Evolutionary conservation across 2,888 invertebrate species (phyloP).

Genomic region (Ptilodon capucinus): DNA sequence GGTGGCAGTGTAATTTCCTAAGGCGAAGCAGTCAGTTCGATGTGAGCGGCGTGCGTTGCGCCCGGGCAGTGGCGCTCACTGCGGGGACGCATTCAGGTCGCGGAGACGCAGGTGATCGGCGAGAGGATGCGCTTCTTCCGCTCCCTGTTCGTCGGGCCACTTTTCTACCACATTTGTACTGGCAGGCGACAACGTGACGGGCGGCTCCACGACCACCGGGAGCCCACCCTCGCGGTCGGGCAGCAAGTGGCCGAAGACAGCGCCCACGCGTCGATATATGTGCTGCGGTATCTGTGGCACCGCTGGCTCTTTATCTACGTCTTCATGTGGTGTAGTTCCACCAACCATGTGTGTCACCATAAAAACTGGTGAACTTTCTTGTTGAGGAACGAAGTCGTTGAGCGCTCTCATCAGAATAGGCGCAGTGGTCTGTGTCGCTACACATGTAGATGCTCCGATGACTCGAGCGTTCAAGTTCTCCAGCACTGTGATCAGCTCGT

Average conservation of each 20-base stretch:
- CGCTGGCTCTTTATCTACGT: constrained; percentile 29
- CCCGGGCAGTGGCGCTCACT: constrained; percentile 47
- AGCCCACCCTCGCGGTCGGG: constrained; percentile 64
- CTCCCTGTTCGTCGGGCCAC: constrained; percentile 64
- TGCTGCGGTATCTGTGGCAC: constrained; percentile 47
- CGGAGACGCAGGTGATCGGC: constrained; percentile 65
- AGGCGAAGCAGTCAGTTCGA: constrained; percentile 58
- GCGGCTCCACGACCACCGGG: constrained; percentile 70
- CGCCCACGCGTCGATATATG: constrained; percentile 63
- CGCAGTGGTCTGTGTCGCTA: constrained; percentile 55
- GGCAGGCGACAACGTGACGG: constrained; percentile 65
- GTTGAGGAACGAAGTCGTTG: constrained; percentile 59
- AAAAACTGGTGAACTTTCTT: constrained; percentile 53
- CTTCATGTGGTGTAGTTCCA: constrained; percentile 36
- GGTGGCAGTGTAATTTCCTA: constrained; percentile 54
- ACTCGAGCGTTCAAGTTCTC: constrained; percentile 88
- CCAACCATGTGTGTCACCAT: constrained; percentile 55
- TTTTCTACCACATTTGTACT: constrained; percentile 65
- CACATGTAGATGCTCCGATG: constrained; percentile 85
- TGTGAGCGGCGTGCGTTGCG: constrained; percentile 38
- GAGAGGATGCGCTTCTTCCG: constrained; percentile 55
- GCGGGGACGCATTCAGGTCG: constrained; percentile 61
- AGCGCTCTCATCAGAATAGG: constrained; percentile 63
- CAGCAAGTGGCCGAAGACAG: constrained; percentile 64
- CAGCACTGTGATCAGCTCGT: constrained; percentile 86